Evolutionary conservation across 2,797 vertebrate genomes (phyloP).

Genomic region (Rhynchonycteris naso): DNA sequence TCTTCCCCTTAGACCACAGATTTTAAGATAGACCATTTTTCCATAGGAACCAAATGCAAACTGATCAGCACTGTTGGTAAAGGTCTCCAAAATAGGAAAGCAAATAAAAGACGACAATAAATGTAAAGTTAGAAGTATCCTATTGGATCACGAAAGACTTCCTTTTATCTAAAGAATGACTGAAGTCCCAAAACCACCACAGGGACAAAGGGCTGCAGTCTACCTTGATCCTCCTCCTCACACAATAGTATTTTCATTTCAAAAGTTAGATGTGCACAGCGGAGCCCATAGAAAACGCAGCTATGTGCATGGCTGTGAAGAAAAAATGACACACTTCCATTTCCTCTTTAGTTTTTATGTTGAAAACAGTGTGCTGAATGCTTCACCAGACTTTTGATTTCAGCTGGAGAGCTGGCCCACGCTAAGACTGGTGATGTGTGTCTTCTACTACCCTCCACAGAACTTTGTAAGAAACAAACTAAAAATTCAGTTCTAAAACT

Average conservation of each 20-base stretch:
- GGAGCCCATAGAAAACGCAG: background rate
- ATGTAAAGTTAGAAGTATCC: conserved; percentile 2
- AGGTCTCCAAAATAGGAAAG: background rate
- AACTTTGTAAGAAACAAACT: background rate
- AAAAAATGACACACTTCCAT: background rate
- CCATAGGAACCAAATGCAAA: conserved; percentile 12
- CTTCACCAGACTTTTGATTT: conserved; percentile 42
- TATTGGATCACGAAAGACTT: background rate
- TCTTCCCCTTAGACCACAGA: background rate
- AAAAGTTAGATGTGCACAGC: background rate
- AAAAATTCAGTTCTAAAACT: conserved; percentile 7
- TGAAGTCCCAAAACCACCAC: background rate
- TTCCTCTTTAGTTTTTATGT: background rate
- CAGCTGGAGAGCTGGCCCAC: background rate
- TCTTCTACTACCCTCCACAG: background rate
- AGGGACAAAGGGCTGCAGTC: background rate
- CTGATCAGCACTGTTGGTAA: conserved; percentile 1
- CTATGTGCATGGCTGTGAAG: background rate
- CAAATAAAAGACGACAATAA: conserved; percentile 14
- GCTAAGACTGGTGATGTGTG: background rate
- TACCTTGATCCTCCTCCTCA: background rate
- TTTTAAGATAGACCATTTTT: background rate
- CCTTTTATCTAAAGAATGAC: background rate
- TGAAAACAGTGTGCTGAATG: background rate
- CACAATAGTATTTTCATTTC: conserved; percentile 28